phyloP scores from a whole-genome alignment of 2,797 vertebrate species.

The Microhierax caerulescens region DNA sequence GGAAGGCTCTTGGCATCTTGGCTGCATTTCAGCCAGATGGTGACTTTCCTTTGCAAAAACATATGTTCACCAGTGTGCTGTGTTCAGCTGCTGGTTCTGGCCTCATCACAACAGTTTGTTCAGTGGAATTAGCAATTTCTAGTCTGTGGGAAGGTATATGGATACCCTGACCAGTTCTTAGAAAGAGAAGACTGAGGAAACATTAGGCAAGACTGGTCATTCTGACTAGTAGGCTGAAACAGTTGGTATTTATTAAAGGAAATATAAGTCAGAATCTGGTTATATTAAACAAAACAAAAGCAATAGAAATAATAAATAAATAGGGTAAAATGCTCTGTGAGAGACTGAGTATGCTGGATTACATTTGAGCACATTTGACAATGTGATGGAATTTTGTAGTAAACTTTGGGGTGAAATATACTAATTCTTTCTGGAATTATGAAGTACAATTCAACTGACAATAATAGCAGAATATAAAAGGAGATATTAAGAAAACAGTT shows the following conservation, averaged over 20 bases:
- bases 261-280: not conserved
- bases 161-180: not conserved
- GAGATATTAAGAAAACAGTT: not conserved
- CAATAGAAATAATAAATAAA: not conserved
- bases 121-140: not conserved
- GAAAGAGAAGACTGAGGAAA: not conserved
- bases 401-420: not conserved
- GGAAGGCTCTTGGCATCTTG: not conserved
- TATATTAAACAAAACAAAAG: not conserved
- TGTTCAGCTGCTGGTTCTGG: not conserved
- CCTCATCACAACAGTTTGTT: not conserved
- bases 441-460: not conserved
- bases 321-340: not conserved
- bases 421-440: not conserved
- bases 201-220: not conserved
- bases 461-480: not conserved
- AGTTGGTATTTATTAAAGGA: not conserved
- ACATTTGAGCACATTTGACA: not conserved
- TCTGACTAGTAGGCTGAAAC: not conserved
- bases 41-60: not conserved
- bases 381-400: not conserved
- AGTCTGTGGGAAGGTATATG: not conserved
- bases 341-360: not conserved
- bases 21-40: not conserved
- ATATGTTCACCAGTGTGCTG: not conserved